Evolutionary conservation across 2,113 vertebrate species (phyloP).

Genomic region (Apteryx owenii): DNA sequence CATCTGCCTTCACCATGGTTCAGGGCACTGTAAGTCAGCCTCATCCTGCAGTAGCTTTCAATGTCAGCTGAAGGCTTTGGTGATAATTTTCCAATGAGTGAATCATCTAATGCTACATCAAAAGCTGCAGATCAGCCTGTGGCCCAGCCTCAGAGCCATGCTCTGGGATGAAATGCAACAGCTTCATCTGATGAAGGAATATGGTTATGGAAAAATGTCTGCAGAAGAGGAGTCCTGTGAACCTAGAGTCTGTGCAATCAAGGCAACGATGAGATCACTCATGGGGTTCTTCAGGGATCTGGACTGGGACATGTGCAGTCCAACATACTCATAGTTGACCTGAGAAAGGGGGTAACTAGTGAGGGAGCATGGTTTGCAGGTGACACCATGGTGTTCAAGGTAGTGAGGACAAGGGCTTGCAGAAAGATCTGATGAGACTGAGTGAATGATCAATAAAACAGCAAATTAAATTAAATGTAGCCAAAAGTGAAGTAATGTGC

Average conservation of each 20-base stretch:
- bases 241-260: background rate
- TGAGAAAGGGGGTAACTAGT: background rate
- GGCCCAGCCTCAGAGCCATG: background rate
- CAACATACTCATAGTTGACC: background rate
- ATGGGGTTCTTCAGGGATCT: background rate
- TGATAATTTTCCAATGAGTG: background rate
- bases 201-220: background rate
- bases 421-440: background rate
- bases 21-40: background rate
- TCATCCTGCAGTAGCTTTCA: background rate
- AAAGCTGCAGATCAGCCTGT: background rate
- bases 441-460: conserved; percentile 44
- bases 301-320: background rate
- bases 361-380: background rate
- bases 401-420: background rate
- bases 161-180: background rate
- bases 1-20: conserved; percentile 20
- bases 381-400: background rate
- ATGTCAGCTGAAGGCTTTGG: background rate
- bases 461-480: conserved; percentile 47
- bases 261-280: background rate
- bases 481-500: conserved; percentile 34
- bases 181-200: background rate
- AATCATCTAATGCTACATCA: background rate
- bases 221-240: background rate